phyloP scores from a whole-genome alignment of 64 coral and sea anemone genomes.

The Actinia tenebrosa region DNA sequence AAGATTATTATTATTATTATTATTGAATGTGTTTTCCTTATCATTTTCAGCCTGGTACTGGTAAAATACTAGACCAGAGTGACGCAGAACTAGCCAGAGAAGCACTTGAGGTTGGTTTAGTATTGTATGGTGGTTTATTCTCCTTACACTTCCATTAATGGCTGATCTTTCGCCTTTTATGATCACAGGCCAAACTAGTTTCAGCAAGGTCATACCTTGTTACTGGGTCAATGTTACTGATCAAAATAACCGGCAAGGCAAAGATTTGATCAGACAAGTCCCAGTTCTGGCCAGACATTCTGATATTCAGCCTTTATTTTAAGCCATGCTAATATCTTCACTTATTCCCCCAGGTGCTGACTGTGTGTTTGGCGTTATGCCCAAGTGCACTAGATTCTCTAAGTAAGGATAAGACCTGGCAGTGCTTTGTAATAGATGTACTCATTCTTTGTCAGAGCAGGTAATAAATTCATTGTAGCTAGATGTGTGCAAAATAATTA shows the following conservation, averaged over 20 bases:
- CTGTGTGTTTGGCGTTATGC: slow-evolving; percentile 77
- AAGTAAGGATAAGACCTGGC: slow-evolving; percentile 96
- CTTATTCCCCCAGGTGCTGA: slow-evolving; percentile 55
- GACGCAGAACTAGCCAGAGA: slow-evolving; percentile 81
- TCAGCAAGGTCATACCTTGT: no score
- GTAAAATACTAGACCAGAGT: slow-evolving; percentile 76
- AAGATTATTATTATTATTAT: no score
- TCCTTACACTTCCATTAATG: not conserved
- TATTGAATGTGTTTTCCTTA: no score
- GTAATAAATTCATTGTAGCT: slow-evolving; percentile 17
- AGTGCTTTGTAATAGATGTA: slow-evolving; percentile 94
- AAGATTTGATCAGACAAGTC: no score
- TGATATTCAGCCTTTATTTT: not conserved
- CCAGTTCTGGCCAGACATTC: no score
- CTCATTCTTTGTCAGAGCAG: slow-evolving; percentile 91
- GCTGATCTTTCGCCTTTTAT: no score
- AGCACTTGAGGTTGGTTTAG: slow-evolving; percentile 84
- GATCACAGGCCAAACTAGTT: no score
- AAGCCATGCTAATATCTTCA: not conserved
- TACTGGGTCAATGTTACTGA: no score
- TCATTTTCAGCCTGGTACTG: not conserved
- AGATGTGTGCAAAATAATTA: no score
- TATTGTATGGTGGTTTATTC: not conserved
- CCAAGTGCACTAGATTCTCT: slow-evolving; percentile 81
- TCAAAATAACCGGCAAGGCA: no score